Evolutionary conservation across 2,113 vertebrate genomes (phyloP).

Genomic region (Copsychus sechellarum): DNA sequence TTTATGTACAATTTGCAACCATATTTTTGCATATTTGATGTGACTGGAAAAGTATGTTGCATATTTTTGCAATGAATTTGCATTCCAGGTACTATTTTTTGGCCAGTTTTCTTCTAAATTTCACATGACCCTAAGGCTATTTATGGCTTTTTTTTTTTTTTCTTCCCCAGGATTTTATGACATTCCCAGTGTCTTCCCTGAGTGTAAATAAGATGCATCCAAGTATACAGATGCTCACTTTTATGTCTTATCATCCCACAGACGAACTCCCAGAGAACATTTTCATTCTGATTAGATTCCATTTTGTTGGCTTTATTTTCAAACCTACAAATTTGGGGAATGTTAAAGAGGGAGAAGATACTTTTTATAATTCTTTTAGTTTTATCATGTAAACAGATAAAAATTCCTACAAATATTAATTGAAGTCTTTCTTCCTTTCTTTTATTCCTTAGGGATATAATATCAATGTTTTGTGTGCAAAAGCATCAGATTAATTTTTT

Average conservation of each 20-base stretch:
- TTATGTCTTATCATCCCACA: background rate
- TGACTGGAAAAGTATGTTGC: background rate
- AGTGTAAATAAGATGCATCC: background rate
- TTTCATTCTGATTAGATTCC: background rate
- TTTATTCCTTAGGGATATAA: background rate
- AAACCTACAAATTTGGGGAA: background rate
- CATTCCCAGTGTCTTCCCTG: background rate
- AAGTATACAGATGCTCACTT: constrained; percentile 1
- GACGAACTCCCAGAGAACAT: background rate
- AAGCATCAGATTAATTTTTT: background rate
- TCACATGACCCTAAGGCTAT: background rate
- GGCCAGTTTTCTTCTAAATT: background rate
- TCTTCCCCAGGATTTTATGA: background rate
- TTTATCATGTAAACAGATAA: background rate
- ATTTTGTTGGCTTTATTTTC: background rate
- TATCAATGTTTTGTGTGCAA: background rate
- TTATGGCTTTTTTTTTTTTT: background rate
- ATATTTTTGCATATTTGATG: constrained; percentile 8
- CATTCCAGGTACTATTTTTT: background rate
- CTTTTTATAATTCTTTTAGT: background rate
- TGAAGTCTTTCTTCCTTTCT: background rate
- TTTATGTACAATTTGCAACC: background rate
- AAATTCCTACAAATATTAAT: background rate
- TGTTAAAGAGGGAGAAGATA: background rate
- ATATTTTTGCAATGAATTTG: constrained; percentile 1